Percentiles rank a stretch among this genome's conserved stretches.
phyloP scores from a whole-genome alignment of 2,797 vertebrate genomes.

The Megalops cyprinoides region DNA sequence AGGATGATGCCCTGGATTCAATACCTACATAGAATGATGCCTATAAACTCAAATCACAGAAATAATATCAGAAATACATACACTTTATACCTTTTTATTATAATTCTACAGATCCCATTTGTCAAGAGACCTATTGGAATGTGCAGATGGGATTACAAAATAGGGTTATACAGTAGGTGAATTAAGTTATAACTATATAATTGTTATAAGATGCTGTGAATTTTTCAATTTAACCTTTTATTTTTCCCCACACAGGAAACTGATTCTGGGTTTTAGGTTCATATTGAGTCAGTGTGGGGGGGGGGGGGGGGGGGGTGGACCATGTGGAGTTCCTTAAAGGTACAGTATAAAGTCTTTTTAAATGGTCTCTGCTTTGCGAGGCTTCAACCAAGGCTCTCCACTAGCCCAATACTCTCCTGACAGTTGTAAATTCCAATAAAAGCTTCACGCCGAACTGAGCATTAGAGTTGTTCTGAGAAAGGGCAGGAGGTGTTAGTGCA shows the following conservation, averaged over 20 bases:
- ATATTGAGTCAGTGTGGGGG: constrained; percentile 46
- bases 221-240: background rate
- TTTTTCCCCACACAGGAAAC: constrained; percentile 16
- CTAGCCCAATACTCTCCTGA: constrained; percentile 62
- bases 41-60: background rate
- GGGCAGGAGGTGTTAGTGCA: constrained; percentile 56
- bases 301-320: no score
- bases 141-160: no score
- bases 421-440: constrained; percentile 74
- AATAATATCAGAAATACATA: background rate
- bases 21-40: no score
- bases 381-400: constrained; percentile 61
- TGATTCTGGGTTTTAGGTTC: constrained; percentile 59
- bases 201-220: background rate
- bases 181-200: no score
- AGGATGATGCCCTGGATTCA: no score
- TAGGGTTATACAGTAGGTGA: no score
- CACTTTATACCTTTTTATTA: no score
- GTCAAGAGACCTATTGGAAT: no score
- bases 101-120: no score
- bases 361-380: constrained; percentile 63
- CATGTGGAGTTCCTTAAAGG: constrained; percentile 47
- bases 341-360: constrained; percentile 56
- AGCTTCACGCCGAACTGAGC: constrained; percentile 69
- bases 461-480: constrained; percentile 70